These are phyloP conservation scores for Amorpha juglandis DNA, from an alignment of 2,888 invertebrate genomes.

Conservation along the genomic window DNA sequence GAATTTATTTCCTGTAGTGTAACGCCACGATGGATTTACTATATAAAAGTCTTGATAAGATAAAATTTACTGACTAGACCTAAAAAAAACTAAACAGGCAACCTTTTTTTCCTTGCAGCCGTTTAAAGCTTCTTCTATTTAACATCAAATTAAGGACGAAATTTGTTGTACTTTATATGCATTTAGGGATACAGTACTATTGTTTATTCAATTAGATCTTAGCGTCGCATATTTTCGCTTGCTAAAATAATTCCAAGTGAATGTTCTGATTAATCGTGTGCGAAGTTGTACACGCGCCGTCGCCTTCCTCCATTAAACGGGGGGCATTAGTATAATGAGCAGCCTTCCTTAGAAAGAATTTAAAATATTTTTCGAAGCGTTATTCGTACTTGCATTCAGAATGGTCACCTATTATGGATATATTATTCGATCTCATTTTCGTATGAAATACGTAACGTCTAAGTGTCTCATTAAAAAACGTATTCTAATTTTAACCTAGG, in stretches of 20 bases:
- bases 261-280: slow-evolving; percentile 13
- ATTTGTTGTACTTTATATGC: too few species aligned
- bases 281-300: slow-evolving; percentile 7
- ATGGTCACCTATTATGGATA: background rate
- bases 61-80: too few species aligned
- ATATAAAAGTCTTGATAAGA: too few species aligned
- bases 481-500: too few species aligned
- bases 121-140: too few species aligned
- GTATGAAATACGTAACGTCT: background rate
- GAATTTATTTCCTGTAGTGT: too few species aligned
- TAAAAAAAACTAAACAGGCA: too few species aligned
- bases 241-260: slow-evolving; percentile 6
- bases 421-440: background rate
- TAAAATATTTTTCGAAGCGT: slow-evolving; percentile 40
- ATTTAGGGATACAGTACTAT: background rate
- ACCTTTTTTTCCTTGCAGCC: too few species aligned
- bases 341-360: slow-evolving; percentile 55
- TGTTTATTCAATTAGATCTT: background rate
- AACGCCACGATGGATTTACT: too few species aligned
- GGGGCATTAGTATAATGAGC: slow-evolving; percentile 67
- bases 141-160: too few species aligned
- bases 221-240: background rate
- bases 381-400: slow-evolving; percentile 9
- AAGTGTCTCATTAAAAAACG: too few species aligned
- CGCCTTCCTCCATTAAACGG: slow-evolving; percentile 53